Conservation (phyloP, 2,113 vertebrate species). For the Cyprinus carpio region DNA sequence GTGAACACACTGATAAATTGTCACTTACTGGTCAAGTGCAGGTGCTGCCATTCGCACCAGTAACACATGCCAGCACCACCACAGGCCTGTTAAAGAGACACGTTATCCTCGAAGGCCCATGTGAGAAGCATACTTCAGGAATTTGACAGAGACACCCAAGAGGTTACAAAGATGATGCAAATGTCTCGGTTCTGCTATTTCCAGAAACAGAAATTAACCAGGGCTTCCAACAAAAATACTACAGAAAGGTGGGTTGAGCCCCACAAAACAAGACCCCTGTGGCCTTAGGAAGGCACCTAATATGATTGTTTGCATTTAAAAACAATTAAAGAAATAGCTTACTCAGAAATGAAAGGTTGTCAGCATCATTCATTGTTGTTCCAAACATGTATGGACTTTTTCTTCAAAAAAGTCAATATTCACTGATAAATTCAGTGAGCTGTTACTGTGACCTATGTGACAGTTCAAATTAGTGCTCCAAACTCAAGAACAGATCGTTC, state of each 20-base stretch:
- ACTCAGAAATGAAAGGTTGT: not conserved
- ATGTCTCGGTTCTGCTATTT: not conserved
- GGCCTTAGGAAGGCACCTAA: not conserved
- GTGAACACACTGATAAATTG: slow-evolving; percentile 21
- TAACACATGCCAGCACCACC: slow-evolving; percentile 30
- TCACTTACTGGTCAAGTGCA: slow-evolving; percentile 22
- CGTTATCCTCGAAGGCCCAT: not conserved
- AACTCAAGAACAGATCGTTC: no score
- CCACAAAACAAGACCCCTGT: not conserved
- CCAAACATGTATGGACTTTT: not conserved
- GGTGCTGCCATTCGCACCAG: slow-evolving; percentile 9
- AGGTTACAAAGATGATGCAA: not conserved
- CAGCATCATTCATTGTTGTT: not conserved
- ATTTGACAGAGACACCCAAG: slow-evolving; percentile 3
- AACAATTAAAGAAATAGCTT: not conserved
- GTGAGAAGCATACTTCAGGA: slow-evolving; percentile 9
- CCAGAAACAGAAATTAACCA: not conserved
- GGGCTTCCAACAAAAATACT: not conserved
- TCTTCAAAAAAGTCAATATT: not conserved
- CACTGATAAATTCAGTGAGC: not conserved
- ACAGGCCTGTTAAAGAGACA: slow-evolving; percentile 21
- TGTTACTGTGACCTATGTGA: not conserved
- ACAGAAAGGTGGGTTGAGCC: not conserved
- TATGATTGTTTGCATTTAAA: not conserved
- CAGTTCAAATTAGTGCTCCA: not conserved